These are phyloP conservation scores for Rachycentron canadum DNA, from an alignment of 2,797 vertebrate species.

Conservation along the genomic window DNA sequence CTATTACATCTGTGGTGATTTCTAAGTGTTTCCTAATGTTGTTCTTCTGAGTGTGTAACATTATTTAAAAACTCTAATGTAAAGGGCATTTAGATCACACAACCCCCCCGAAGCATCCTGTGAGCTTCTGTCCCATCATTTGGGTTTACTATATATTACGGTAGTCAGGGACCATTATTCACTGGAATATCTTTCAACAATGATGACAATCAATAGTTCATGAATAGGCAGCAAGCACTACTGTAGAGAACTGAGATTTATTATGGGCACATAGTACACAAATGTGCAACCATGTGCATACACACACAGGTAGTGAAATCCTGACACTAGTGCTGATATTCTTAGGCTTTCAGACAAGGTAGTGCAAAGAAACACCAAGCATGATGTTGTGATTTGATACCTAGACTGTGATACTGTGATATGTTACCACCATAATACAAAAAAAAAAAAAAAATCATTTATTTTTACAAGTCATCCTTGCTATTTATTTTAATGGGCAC, in stretches of 20 bases:
- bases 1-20: slow-evolving; percentile 16
- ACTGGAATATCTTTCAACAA: slow-evolving; percentile 72
- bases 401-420: slow-evolving; percentile 82
- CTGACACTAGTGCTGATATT: slow-evolving; percentile 34
- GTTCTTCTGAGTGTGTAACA: slow-evolving; percentile 3
- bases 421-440: slow-evolving; percentile 50
- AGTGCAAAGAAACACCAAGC: slow-evolving; percentile 49
- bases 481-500: slow-evolving; percentile 40
- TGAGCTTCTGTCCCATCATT: slow-evolving; percentile 38
- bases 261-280: slow-evolving; percentile 37
- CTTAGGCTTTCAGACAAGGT: slow-evolving; percentile 41
- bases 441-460: slow-evolving; percentile 10
- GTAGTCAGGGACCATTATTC: slow-evolving; percentile 76
- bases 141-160: slow-evolving; percentile 39
- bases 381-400: slow-evolving; percentile 59
- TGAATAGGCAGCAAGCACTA: slow-evolving; percentile 63
- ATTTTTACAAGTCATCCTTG: slow-evolving; percentile 44
- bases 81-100: slow-evolving; percentile 37
- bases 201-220: slow-evolving; percentile 85
- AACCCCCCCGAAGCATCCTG: slow-evolving; percentile 17
- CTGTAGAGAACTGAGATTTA: slow-evolving; percentile 43
- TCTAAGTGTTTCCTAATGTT: not conserved
- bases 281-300: slow-evolving; percentile 13
- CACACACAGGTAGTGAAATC: slow-evolving; percentile 42
- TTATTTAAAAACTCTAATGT: not conserved